A percentile compares a stretch with the other conserved stretches of the same genome.
These are phyloP conservation scores for Perdita meconis DNA, from an alignment of 2,888 invertebrate genomes.

Conservation along the genomic window DNA sequence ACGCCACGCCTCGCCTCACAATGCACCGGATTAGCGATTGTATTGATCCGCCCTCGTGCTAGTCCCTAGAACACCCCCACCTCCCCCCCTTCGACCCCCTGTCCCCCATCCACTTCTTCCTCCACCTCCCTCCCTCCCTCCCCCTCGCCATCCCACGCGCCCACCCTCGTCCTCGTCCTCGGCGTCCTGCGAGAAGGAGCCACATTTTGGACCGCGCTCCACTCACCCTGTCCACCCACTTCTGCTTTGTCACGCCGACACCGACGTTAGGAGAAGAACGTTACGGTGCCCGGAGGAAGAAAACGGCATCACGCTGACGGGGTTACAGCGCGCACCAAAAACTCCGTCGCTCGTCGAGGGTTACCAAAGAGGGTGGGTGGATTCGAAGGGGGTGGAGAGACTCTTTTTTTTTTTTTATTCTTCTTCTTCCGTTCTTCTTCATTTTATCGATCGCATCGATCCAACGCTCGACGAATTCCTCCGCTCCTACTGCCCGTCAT, in stretches of 20 bases:
- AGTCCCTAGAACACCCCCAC: constrained; percentile 77
- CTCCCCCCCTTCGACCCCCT: too few relatives aligned
- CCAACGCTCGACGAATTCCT: constrained; percentile 1
- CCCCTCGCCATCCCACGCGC: constrained; percentile 35
- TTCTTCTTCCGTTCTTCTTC: not conserved
- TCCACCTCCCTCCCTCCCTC: constrained; percentile 5
- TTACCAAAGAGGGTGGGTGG: too few relatives aligned
- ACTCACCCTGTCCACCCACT: constrained; percentile 69
- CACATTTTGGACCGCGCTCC: constrained; percentile 76
- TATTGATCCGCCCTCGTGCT: constrained; percentile 84
- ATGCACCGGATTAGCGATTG: constrained; percentile 84
- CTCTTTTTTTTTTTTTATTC: constrained; percentile 33
- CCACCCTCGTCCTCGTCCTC: constrained; percentile 65
- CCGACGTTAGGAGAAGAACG: constrained; percentile 60
- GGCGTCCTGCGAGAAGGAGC: constrained; percentile 71
- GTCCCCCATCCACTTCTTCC: not conserved
- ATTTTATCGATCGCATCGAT: constrained; percentile 34
- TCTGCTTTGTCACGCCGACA: constrained; percentile 70
- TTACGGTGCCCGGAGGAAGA: constrained; percentile 39
- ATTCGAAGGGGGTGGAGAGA: constrained; percentile 10
- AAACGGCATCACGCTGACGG: constrained; percentile 60
- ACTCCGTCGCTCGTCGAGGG: constrained; percentile 23
- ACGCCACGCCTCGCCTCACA: constrained; percentile 84
- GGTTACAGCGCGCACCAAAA: constrained; percentile 53
- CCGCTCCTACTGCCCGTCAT: constrained; percentile 32